These are phyloP conservation scores for human DNA, from an alignment of 2,113 vertebrate species.

Conservation along the genomic window DNA sequence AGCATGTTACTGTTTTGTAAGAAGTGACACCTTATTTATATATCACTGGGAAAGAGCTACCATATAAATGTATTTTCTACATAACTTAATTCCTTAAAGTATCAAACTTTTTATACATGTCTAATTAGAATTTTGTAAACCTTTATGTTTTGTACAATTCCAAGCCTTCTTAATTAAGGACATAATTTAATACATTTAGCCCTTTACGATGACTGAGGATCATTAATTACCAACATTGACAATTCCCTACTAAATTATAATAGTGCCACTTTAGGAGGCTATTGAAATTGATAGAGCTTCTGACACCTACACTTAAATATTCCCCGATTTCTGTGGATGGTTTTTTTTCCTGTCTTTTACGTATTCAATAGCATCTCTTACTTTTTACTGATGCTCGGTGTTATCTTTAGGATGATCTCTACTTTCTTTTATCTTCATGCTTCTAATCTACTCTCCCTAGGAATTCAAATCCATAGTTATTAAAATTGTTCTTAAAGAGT, in stretches of 20 bases:
- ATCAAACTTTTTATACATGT: not conserved
- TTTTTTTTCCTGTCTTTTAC: not conserved
- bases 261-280: not conserved
- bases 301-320: not conserved
- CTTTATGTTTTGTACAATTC: not conserved
- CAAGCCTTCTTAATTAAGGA: not conserved
- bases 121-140: not conserved
- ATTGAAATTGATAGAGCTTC: not conserved
- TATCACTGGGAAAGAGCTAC: not conserved
- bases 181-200: not conserved
- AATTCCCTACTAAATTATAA: not conserved
- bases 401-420: not conserved
- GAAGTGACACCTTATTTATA: not conserved
- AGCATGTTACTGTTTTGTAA: not conserved
- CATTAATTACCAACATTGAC: not conserved
- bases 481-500: not conserved
- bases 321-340: not conserved
- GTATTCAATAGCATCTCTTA: not conserved
- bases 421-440: not conserved
- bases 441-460: not conserved
- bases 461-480: not conserved
- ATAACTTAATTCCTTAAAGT: not conserved
- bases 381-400: not conserved
- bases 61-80: not conserved
- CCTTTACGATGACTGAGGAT: not conserved